Base-by-base conservation (phyloP, 2,113 vertebrate genomes). In the Catagonus wagneri region DNA sequence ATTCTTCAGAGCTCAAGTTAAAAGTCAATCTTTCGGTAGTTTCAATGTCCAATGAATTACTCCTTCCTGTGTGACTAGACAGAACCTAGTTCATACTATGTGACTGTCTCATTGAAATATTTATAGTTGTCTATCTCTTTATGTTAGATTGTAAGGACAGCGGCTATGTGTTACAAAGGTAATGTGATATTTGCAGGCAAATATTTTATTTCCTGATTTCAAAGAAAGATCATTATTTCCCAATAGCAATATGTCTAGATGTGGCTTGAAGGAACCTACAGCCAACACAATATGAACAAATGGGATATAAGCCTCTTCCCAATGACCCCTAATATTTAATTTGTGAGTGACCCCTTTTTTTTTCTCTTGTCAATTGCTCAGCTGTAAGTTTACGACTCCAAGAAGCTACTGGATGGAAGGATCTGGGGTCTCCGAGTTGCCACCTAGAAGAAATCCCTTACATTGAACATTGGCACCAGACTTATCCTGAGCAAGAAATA, bases 21-120 rank as follows among this genome's bases (percentile, higher is more conserved):
- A 84, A 88, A 54, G 23, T 68, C 2, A 54, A 1, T 2, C 44
- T 84, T 93, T 80, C 16, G 44, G 22, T 79, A 74, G 23, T 12
- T 93, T 93, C 78, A 9, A n/a, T n/a, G n/a, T n/a, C n/a, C n/a
- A 88, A 91, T 76, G 65, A 88, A 87, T 29, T 61, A 58, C 56
- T 54, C 7, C 25, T 85, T 50, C 12, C n/a, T 36, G 23, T 23
- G 11, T 50, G 11, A 86, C 36, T 86, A 3, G 12, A 72, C 14
- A 93, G 34, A 95, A 32, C 19, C 7, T 10, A 44, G 23, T 29
- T 89, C 2, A 34, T 22, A 19, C 19, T 80, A 17, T 17, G 3
- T 22, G 44, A 81, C n/a, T 50, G 50, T 36, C 23, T 72, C 60
- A 36, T 20, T 44, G 15, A 84, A 76, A 66, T 39, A 69, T 34